Evolutionary conservation across 2,113 vertebrate species (phyloP), one percentile per base, ranked within the genome.

Genomic region (Esox niger): DNA sequence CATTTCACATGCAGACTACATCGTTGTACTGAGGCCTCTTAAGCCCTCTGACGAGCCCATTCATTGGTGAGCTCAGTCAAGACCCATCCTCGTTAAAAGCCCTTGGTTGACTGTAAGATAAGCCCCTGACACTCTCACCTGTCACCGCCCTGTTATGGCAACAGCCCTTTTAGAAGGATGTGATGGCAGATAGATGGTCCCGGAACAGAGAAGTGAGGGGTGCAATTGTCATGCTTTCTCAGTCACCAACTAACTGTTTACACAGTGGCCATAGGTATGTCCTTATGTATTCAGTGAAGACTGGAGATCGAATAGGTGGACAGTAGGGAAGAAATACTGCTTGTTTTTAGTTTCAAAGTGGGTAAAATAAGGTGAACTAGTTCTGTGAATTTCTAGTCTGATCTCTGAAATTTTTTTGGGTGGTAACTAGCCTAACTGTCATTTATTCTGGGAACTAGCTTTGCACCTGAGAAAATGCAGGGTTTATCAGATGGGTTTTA

Each of bases 191-290:
- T 62, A 69, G 67, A 59, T 49, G 65, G 67, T 52, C 30, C 59
- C n/a, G 74, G 6, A 67, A 75, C 67, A 62, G 72, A 6, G 66
- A 67, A 64, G 46, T 76, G 55, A 11, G 46, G 66, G 66, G n/a
- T 30, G 27, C 69, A 76, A 56, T 62, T 78, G 76, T 38, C 64
- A 60, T 20, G 35, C 27, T 13, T 21, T 52, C 66, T 63, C 55
- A 68, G 79, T 54, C 2, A 30, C n/a, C 23, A 30, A 26, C 54
- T 59, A 29, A 64, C 69, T 76, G 49, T 29, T 71, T 71, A 65
- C 6, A 82, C 54, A 59, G 30, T 31, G 2, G 27, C 6, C 15
- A 65, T 13, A 1, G 67, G 25, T 73, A 68, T 79, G 68, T 31
- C 38, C 62, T 25, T 21, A 7, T 54, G 26, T 31, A 6, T 23